Base-by-base conservation (phyloP, 2,888 invertebrate species). In the Hermaeophaga mercurialis region DNA sequence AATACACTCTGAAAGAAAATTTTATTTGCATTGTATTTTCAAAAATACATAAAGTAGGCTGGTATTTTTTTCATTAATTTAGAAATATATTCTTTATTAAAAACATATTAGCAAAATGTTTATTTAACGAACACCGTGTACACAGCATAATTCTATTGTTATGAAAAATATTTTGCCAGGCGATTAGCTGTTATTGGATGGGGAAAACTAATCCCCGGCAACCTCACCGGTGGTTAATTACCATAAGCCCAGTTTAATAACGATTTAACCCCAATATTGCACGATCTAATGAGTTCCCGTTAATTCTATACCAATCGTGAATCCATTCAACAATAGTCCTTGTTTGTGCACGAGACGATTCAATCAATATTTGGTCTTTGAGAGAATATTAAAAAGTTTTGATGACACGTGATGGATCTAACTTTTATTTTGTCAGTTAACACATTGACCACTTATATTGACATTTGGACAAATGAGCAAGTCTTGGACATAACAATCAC, bases 161-260 rank as follows among this genome's bases (percentile, higher is more conserved):
- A 50, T 50, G 50, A 50, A 33, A 50, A 50, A 50, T 50, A 50
- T 50, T 50, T 41, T 50, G 50, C 50, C 50, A 50, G 43, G 43
- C 50, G 43, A 50, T 50, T 50, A 31, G 19, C 14, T 43, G 19
- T 15, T 6, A 14, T 3, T 7, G 14, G 48, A 17, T 31, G 52
- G 52, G 43, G 34, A 22, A 43, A 43, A 31, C 34, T 52, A 52
- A 52, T 43, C 41, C 43, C 24, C 24, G 33, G 34, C 34, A 34
- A 44, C 24, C 15, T 43, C 15, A 22, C 33, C 52, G 56, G 31
- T 46, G 56, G 56, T 55, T 59, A 56, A 50, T 59, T 59, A 56
- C 52, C 56, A 55, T 56, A 56, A 59, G 56, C 53, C 46, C 36
- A 46, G 44, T 59, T 47, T 59, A 59, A 58, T 55, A 58, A 54